Percentiles rank a stretch among this genome's conserved stretches.
phyloP scores from a whole-genome alignment of 1,140 invertebrate species.

The Penaeus indicus region DNA sequence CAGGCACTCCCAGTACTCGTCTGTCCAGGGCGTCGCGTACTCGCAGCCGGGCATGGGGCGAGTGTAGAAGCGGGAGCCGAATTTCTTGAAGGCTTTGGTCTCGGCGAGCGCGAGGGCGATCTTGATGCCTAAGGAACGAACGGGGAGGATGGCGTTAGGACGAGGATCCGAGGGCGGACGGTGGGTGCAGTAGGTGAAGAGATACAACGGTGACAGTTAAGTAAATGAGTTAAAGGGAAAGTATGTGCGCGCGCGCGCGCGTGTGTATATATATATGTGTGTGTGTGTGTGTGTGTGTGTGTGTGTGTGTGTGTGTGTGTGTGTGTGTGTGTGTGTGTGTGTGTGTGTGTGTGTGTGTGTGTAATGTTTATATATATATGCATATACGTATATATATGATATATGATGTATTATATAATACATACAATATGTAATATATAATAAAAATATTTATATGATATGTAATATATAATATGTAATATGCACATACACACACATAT shows the following conservation, averaged over 20 bases:
- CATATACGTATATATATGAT: too few species aligned
- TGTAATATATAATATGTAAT: too few species aligned
- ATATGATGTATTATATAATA: too few species aligned
- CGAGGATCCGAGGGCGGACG: background rate
- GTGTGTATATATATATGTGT: background rate
- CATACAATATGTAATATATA: too few species aligned
- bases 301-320: background rate
- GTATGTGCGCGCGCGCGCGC: background rate
- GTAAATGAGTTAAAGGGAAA: background rate
- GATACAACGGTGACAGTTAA: background rate
- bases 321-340: background rate
- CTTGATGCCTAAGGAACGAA: conserved; percentile 81
- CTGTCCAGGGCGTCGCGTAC: conserved; percentile 76
- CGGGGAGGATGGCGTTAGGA: background rate
- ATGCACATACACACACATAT: too few species aligned
- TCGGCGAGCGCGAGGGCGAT: conserved; percentile 84
- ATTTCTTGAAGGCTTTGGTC: conserved; percentile 83
- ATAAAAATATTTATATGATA: too few species aligned
- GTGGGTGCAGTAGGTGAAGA: too few species aligned
- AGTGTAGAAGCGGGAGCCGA: conserved; percentile 82
- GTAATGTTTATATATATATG: too few species aligned
- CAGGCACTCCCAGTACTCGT: conserved; percentile 88
- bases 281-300: background rate
- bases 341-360: too few species aligned
- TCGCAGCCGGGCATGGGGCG: conserved; percentile 87